Percentiles rank a stretch among this genome's conserved stretches.
These are phyloP conservation scores for Callaeas wilsoni DNA, from an alignment of 2,113 vertebrate species.

Conservation along the genomic window DNA sequence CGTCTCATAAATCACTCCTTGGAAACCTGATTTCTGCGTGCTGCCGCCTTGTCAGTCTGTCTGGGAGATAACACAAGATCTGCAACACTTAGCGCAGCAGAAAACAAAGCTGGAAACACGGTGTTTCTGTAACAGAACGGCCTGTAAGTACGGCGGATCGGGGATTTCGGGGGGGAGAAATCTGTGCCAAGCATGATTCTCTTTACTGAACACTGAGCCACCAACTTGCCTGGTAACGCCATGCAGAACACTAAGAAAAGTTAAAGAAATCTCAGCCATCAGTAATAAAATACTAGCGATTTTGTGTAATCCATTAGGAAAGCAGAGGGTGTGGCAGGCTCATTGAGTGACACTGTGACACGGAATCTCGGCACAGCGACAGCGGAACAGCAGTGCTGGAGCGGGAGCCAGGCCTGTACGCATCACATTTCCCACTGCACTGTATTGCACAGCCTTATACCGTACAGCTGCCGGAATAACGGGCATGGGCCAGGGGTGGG, in stretches of 20 bases:
- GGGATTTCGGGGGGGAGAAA: neutral
- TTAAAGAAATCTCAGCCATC: neutral
- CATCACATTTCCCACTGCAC: neutral
- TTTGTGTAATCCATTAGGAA: neutral
- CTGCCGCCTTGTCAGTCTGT: neutral
- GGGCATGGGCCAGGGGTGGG: neutral
- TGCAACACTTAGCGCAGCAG: neutral
- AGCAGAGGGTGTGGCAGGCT: neutral
- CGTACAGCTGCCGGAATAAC: fast-evolving
- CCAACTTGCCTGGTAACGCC: neutral
- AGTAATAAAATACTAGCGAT: neutral
- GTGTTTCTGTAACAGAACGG: neutral
- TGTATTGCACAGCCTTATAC: no score
- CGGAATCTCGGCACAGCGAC: neutral
- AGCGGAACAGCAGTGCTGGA: neutral
- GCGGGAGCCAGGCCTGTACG: neutral
- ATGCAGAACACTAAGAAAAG: neutral
- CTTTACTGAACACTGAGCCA: neutral
- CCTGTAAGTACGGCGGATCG: neutral
- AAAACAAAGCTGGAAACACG: neutral
- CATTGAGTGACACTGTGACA: neutral
- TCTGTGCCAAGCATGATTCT: neutral
- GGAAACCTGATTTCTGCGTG: constrained; percentile 20
- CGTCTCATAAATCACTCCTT: constrained; percentile 34
- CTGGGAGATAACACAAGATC: neutral